Conservation (phyloP, 2,888 invertebrate genomes). For the Euproctis similis region DNA sequence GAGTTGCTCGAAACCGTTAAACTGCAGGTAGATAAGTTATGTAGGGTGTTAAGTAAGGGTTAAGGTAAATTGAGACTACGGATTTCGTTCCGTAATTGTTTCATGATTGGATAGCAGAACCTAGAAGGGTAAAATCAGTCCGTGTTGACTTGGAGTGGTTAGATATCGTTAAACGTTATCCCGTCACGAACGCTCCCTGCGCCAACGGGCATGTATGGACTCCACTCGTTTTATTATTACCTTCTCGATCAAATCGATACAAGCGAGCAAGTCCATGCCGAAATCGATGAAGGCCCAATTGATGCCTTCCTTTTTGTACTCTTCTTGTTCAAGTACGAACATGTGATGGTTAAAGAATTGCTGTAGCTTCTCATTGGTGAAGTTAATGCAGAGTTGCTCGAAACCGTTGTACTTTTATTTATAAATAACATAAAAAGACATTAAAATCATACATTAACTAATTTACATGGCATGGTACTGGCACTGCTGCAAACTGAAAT, state of each 20-base stretch:
- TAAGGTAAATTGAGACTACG: slow-evolving; percentile 38
- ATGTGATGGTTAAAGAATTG: slow-evolving; percentile 99
- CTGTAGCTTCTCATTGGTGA: slow-evolving; percentile 98
- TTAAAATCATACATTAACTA: slow-evolving; percentile 23
- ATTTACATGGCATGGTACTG: slow-evolving; percentile 30
- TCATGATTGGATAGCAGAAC: slow-evolving; percentile 27
- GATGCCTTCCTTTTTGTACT: slow-evolving; percentile 95
- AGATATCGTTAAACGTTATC: slow-evolving; percentile 17
- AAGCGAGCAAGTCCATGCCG: slow-evolving; percentile 96
- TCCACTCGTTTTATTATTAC: slow-evolving; percentile 70
- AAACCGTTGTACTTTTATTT: slow-evolving; percentile 90
- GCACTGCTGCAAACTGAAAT: slow-evolving; percentile 28
- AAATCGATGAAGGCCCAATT: slow-evolving; percentile 98
- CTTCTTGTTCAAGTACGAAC: slow-evolving; percentile 98
- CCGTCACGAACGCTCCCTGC: slow-evolving; percentile 36
- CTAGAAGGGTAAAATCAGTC: slow-evolving; percentile 20
- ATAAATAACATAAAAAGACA: slow-evolving; percentile 39
- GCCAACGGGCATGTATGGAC: slow-evolving; percentile 31
- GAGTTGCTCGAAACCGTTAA: slow-evolving; percentile 97
- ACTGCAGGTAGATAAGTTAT: slow-evolving; percentile 78
- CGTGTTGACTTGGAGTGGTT: slow-evolving; percentile 21
- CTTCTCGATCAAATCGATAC: slow-evolving; percentile 97
- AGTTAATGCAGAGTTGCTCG: slow-evolving; percentile 99
- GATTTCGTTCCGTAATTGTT: slow-evolving; percentile 61
- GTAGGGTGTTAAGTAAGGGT: slow-evolving; percentile 53